Percentiles rank a stretch among this genome's conserved stretches.
Evolutionary conservation across 2,888 invertebrate genomes (phyloP).

Genomic region (Cabera pusaria): DNA sequence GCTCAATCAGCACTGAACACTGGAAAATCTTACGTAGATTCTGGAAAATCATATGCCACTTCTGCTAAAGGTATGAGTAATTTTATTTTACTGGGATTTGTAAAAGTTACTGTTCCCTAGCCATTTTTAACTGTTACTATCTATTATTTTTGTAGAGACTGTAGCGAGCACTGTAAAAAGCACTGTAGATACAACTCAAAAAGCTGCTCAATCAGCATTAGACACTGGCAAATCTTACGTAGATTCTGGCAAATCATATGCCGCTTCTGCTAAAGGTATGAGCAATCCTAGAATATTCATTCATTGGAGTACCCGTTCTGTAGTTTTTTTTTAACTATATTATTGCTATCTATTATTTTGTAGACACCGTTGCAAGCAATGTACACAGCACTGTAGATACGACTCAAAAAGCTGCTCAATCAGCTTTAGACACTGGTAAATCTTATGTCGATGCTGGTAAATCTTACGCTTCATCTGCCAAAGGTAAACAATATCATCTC

Average conservation of each 20-base stretch:
- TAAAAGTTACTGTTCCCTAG: too few species aligned
- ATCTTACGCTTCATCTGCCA: constrained; percentile 50
- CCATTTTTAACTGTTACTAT: too few species aligned
- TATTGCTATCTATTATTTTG: constrained; percentile 34
- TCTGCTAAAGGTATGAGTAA: constrained; percentile 46
- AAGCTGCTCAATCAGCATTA: constrained; percentile 49
- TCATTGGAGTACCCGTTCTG: too few species aligned
- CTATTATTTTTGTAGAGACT: constrained; percentile 50
- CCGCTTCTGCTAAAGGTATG: constrained; percentile 48
- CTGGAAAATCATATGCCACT: constrained; percentile 48
- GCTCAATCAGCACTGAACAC: constrained; percentile 52
- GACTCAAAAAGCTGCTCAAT: constrained; percentile 53
- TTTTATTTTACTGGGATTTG: too few species aligned
- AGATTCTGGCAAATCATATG: constrained; percentile 51
- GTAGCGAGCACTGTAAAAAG: constrained; percentile 48
- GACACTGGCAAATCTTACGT: constrained; percentile 49
- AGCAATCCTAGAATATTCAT: too few species aligned
- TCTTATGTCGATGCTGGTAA: constrained; percentile 51
- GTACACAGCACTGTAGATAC: constrained; percentile 49
- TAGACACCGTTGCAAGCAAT: constrained; percentile 59
- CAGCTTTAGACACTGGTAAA: constrained; percentile 48
- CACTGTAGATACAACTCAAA: constrained; percentile 54
- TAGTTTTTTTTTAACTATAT: too few species aligned
- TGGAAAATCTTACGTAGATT: constrained; percentile 48
- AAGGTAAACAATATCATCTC: constrained; percentile 35